Conservation (phyloP, 2,888 invertebrate genomes). For the Ichneumoninae sp. region DNA sequence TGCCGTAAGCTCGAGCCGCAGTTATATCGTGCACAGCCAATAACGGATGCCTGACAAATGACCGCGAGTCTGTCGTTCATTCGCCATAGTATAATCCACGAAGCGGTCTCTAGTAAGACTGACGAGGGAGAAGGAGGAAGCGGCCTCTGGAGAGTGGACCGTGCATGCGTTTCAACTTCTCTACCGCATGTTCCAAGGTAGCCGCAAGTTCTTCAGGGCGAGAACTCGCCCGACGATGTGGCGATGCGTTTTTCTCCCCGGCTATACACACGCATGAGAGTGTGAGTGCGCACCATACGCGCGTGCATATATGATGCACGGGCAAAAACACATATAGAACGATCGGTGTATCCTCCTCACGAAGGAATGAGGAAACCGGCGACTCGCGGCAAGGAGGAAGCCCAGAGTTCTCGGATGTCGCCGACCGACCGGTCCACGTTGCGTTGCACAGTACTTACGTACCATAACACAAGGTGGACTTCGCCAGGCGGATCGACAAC, state of each 20-base stretch:
- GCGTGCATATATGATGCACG: constrained; percentile 21
- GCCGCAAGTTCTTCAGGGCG: constrained; percentile 15
- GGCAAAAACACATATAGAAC: constrained; percentile 30
- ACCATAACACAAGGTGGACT: constrained; percentile 44
- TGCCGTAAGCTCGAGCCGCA: constrained; percentile 19
- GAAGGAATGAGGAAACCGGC: constrained; percentile 76
- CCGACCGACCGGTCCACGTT: constrained; percentile 73
- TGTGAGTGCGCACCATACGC: not conserved
- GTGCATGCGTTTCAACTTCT: constrained; percentile 30
- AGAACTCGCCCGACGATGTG: constrained; percentile 36
- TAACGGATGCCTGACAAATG: constrained; percentile 58
- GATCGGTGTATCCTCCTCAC: constrained; percentile 47
- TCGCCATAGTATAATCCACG: constrained; percentile 38
- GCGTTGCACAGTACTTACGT: constrained; percentile 34
- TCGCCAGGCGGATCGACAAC: constrained; percentile 73
- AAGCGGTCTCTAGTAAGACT: constrained; percentile 5
- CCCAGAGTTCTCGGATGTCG: constrained; percentile 75
- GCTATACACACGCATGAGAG: not conserved
- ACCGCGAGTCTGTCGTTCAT: constrained; percentile 37
- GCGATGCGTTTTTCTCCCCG: constrained; percentile 12
- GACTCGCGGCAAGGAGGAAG: constrained; percentile 68
- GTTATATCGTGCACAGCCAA: constrained; percentile 16
- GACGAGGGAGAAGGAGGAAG: not conserved
- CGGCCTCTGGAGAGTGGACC: not conserved
- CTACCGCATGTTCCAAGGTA: constrained; percentile 22